These are phyloP conservation scores for Venusia cambrica DNA, from an alignment of 2,888 invertebrate genomes.

Conservation along the genomic window DNA sequence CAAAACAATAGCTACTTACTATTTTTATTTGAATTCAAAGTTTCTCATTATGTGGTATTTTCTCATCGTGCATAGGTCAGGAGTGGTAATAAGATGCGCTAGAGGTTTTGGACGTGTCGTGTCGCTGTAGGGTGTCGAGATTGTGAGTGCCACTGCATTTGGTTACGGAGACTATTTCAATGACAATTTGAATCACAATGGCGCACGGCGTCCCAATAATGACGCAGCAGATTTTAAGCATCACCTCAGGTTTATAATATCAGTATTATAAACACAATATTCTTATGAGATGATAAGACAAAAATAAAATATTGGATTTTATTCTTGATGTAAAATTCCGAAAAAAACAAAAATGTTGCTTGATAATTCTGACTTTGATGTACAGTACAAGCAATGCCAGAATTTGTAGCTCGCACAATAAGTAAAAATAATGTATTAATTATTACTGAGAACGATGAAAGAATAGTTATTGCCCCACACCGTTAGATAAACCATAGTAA, in stretches of 20 bases:
- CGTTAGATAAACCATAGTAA: no score
- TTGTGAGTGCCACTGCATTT: conserved; percentile 69
- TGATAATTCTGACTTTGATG: no score
- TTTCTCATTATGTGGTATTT: neutral
- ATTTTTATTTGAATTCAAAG: neutral
- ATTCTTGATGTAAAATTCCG: no score
- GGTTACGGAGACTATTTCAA: conserved; percentile 61
- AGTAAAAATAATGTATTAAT: no score
- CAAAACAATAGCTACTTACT: no score
- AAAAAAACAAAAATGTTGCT: no score
- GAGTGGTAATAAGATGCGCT: conserved; percentile 37
- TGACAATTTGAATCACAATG: conserved; percentile 75
- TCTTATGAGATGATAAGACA: conserved; percentile 24
- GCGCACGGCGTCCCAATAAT: conserved; percentile 64
- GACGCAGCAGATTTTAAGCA: conserved; percentile 56
- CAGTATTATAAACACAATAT: no score
- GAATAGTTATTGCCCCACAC: no score
- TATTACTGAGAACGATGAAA: no score
- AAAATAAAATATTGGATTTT: conserved; percentile 1
- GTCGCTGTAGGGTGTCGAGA: conserved; percentile 67
- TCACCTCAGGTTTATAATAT: conserved; percentile 49
- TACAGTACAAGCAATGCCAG: no score
- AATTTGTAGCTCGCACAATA: no score
- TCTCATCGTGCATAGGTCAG: conserved; percentile 24
- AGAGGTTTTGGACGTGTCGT: conserved; percentile 35